These are phyloP conservation scores for Pseudococcus viburni DNA, from an alignment of 2,888 invertebrate genomes.

Conservation along the genomic window DNA sequence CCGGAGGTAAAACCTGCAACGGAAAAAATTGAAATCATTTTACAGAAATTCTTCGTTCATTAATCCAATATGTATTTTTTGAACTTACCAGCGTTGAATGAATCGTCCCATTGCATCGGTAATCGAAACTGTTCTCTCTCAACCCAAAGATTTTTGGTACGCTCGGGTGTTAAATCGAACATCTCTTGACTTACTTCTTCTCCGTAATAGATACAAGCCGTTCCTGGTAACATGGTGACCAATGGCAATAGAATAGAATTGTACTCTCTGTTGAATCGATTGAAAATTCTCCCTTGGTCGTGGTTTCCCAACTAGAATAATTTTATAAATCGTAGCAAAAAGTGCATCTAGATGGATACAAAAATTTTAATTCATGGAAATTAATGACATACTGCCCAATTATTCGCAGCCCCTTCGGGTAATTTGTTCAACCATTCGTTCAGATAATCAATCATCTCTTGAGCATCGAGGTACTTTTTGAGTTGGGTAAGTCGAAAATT, in stretches of 20 bases:
- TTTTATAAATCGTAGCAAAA: too few species aligned
- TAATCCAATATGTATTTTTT: too few species aligned
- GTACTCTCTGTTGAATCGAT: conserved; percentile 70
- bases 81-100: conserved; percentile 63
- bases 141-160: not conserved
- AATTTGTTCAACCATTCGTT: not conserved
- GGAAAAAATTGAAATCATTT: too few species aligned
- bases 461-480: not conserved
- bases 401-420: not conserved
- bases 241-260: conserved; percentile 73
- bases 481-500: not conserved
- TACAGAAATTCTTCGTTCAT: too few species aligned
- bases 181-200: conserved; percentile 74
- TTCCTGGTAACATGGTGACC: conserved; percentile 72
- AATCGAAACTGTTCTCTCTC: conserved; percentile 69
- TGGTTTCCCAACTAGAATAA: conserved; percentile 25
- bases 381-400: conserved; percentile 34
- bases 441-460: not conserved
- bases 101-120: conserved; percentile 71
- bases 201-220: conserved; percentile 74
- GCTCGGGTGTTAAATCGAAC: not conserved
- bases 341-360: too few species aligned
- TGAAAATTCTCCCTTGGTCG: not conserved
- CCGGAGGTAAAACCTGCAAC: conserved; percentile 74
- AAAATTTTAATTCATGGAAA: too few species aligned